A percentile compares a stretch with the other conserved stretches of the same genome.
Conservation (phyloP, 2,113 vertebrate species). For the Trematomus loennbergii region DNA sequence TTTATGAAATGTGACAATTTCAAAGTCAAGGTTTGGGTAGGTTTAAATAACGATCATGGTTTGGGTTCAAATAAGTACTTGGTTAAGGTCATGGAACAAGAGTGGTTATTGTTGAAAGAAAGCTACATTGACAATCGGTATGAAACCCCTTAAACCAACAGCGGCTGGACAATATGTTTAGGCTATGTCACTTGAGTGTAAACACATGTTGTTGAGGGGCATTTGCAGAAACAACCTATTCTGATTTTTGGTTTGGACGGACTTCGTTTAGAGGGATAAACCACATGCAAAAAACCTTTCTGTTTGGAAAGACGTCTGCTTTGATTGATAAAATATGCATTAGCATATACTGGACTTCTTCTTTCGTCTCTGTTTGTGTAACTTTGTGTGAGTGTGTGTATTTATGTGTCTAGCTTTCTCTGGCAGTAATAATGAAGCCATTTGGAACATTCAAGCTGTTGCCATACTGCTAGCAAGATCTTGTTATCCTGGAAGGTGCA, state of each 20-base stretch:
- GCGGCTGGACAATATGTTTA: neutral
- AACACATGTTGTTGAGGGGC: neutral
- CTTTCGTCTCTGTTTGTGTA: conserved; percentile 7
- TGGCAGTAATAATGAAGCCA: conserved; percentile 69
- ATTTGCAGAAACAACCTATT: neutral
- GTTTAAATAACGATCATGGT: neutral
- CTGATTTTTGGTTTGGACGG: neutral
- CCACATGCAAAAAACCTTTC: neutral
- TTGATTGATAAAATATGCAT: neutral
- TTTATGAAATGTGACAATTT: neutral
- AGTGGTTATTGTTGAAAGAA: neutral
- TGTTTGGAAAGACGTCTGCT: neutral
- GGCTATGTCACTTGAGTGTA: neutral
- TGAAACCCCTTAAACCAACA: neutral
- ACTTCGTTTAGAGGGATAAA: neutral
- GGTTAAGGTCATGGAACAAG: neutral
- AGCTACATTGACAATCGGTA: too few species aligned
- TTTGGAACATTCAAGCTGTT: conserved; percentile 79
- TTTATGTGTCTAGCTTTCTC: conserved; percentile 46
- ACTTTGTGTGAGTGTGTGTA: conserved; percentile 9
- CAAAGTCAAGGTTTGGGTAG: neutral
- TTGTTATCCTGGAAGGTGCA: conserved; percentile 76
- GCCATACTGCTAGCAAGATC: conserved; percentile 80
- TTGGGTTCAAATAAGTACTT: neutral
- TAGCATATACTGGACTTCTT: neutral